Percentiles rank a stretch among this genome's conserved stretches.
phyloP scores from a whole-genome alignment of 2,113 vertebrate genomes.

The Myotis brandtii region DNA sequence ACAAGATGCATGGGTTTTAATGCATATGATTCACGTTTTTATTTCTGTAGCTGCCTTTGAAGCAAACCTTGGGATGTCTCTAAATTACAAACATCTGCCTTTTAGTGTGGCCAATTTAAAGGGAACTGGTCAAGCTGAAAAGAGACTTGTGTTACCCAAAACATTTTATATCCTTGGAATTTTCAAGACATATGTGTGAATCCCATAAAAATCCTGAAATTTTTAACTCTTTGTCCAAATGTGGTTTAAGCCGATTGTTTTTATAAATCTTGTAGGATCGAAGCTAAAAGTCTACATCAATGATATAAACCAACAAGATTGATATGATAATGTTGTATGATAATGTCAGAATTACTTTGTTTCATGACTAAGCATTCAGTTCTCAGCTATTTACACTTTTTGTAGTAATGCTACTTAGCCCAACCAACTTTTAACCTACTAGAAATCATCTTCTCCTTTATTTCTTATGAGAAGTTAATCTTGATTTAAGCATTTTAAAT shows the following conservation, averaged over 20 bases:
- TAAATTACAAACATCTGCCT: slow-evolving; percentile 50
- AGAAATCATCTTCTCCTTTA: neutral
- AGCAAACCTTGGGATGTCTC: slow-evolving; percentile 25
- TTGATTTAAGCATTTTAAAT: slow-evolving; percentile 50
- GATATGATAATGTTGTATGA: neutral
- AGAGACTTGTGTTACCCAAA: slow-evolving; percentile 22
- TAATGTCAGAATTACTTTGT: neutral
- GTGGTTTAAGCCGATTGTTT: slow-evolving; percentile 26
- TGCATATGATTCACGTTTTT: slow-evolving; percentile 29
- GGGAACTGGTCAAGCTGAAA: slow-evolving; percentile 51
- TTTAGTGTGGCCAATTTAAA: slow-evolving; percentile 34
- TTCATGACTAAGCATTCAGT: neutral
- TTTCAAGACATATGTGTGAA: slow-evolving; percentile 16
- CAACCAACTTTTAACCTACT: neutral
- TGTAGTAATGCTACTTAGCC: neutral
- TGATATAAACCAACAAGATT: neutral
- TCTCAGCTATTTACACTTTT: neutral
- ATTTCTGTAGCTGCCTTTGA: slow-evolving; percentile 57
- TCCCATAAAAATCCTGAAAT: slow-evolving; percentile 8
- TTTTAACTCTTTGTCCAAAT: slow-evolving; percentile 35
- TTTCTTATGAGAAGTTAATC: slow-evolving; percentile 20
- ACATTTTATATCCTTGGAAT: neutral
- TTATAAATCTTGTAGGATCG: neutral
- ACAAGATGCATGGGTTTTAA: slow-evolving; percentile 33
- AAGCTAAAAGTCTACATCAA: slow-evolving; percentile 38